These are phyloP conservation scores for Momotus momota DNA, from an alignment of 2,797 vertebrate species.

Conservation along the genomic window DNA sequence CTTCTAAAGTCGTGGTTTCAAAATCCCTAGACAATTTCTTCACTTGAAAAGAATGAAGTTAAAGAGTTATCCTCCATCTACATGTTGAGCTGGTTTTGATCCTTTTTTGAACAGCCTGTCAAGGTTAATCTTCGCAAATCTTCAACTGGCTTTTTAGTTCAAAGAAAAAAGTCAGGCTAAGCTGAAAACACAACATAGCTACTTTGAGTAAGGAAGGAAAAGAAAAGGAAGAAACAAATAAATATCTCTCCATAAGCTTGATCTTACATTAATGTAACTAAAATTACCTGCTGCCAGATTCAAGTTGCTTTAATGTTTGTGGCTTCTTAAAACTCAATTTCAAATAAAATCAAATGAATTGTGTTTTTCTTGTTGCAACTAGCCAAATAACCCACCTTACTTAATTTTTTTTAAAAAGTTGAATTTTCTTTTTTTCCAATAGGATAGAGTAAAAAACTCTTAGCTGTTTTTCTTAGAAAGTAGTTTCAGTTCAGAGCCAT, in stretches of 20 bases:
- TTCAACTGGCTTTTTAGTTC: slow-evolving; percentile 21
- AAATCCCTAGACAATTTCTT: slow-evolving; percentile 24
- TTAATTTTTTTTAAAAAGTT: not conserved
- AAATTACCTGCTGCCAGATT: not conserved
- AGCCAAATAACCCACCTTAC: not conserved
- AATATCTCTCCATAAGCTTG: not conserved
- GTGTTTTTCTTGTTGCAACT: not conserved
- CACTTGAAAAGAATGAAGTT: slow-evolving; percentile 20
- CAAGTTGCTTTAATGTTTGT: not conserved
- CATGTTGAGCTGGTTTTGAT: slow-evolving; percentile 25
- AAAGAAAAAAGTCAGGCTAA: not conserved
- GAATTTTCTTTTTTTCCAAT: not conserved
- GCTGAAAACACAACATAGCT: slow-evolving; percentile 10
- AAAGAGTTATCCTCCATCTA: not conserved
- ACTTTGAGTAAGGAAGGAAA: not conserved
- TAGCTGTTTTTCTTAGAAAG: slow-evolving; percentile 49
- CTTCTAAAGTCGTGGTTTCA: slow-evolving; percentile 16
- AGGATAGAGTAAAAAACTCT: not conserved
- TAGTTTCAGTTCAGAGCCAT: slow-evolving; percentile 14
- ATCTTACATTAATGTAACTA: not conserved
- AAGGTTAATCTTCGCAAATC: slow-evolving; percentile 14
- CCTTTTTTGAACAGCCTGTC: not conserved
- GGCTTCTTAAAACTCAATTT: not conserved
- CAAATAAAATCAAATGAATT: not conserved
- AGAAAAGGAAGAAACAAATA: not conserved